These are phyloP conservation scores for Lithobates pipiens DNA, from an alignment of 2,797 vertebrate species.

Conservation along the genomic window DNA sequence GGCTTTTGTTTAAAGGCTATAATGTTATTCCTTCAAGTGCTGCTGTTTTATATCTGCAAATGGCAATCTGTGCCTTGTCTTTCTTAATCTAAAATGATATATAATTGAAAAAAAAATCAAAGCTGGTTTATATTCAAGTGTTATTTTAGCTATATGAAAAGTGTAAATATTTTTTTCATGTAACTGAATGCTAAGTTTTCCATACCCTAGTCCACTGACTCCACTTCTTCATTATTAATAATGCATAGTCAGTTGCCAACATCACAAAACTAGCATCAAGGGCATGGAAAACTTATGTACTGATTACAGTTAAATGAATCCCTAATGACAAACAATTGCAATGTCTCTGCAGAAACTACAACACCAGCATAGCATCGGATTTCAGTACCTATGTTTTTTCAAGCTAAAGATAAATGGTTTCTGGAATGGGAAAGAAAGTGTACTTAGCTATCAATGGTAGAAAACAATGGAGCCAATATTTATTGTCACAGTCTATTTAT, in stretches of 20 bases:
- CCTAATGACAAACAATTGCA: conserved; percentile 37
- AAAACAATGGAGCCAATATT: background rate
- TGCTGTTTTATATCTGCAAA: background rate
- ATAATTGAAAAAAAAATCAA: background rate
- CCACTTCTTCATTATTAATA: conserved; percentile 50
- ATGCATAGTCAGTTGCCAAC: conserved; percentile 38
- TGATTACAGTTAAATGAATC: conserved; percentile 57
- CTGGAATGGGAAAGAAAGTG: background rate
- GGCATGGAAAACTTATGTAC: conserved; percentile 49
- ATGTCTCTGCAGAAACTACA: conserved; percentile 19
- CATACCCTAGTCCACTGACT: background rate
- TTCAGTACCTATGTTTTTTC: background rate
- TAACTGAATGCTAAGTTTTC: conserved; percentile 2
- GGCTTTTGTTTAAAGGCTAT: no score
- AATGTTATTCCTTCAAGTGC: background rate
- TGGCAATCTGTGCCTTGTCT: conserved; percentile 9
- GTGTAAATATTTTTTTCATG: conserved; percentile 19
- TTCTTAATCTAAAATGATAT: background rate
- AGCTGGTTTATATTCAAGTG: conserved; percentile 18
- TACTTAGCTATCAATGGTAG: background rate
- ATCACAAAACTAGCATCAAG: conserved; percentile 44
- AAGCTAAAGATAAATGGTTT: background rate
- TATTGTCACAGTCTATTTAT: background rate
- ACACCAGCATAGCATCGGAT: background rate
- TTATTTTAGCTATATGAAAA: background rate